A percentile compares a stretch with the other conserved stretches of the same genome.
Conservation (phyloP, 1,140 invertebrate genomes). For the Phenacoccus solenopsis region DNA sequence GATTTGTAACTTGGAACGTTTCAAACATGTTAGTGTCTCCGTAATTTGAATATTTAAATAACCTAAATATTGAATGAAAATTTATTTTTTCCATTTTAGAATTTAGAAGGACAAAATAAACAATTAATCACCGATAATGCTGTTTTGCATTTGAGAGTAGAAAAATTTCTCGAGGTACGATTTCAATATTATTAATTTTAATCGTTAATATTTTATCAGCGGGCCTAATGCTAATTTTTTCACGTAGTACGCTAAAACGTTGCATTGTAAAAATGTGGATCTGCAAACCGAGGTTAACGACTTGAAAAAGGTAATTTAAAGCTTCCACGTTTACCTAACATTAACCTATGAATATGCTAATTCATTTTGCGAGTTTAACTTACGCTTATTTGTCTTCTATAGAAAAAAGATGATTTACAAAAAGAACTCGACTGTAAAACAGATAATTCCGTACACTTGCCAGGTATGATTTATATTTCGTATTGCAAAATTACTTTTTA, state of each 20-base stretch:
- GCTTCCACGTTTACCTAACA: too few relatives aligned
- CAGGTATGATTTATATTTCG: too few relatives aligned
- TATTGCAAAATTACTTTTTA: too few relatives aligned
- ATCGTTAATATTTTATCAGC: too few relatives aligned
- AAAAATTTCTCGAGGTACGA: neutral
- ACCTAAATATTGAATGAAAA: neutral
- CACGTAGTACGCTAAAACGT: neutral
- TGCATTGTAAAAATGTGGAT: neutral
- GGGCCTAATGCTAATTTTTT: neutral
- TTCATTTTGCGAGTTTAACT: too few relatives aligned
- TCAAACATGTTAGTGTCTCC: neutral
- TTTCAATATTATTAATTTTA: neutral
- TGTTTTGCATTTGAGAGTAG: neutral
- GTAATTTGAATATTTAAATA: neutral
- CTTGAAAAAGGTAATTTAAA: neutral
- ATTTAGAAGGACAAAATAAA: neutral
- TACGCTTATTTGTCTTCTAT: neutral
- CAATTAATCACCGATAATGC: neutral
- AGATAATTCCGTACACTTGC: too few relatives aligned
- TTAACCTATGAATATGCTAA: too few relatives aligned
- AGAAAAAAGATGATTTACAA: neutral
- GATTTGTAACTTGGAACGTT: neutral
- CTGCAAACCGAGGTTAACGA: neutral
- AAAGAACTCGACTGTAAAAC: too few relatives aligned
- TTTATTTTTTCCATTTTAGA: neutral